phyloP scores from a whole-genome alignment of 2,113 vertebrate genomes.

The Malurus elegans region DNA sequence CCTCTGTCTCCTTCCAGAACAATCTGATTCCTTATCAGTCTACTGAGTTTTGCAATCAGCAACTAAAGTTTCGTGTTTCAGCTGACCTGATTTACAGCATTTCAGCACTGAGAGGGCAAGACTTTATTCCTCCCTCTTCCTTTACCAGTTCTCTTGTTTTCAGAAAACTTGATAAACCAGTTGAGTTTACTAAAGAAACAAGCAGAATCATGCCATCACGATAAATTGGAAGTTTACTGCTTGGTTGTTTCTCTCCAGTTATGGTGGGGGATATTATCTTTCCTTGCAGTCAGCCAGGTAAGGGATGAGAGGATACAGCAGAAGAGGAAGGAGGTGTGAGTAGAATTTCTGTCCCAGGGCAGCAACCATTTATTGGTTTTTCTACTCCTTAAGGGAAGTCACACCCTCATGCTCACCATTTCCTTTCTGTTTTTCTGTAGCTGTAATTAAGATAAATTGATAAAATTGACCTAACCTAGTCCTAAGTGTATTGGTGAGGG shows the following conservation, averaged over 20 bases:
- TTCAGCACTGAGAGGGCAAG: background rate
- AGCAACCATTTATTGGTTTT: background rate
- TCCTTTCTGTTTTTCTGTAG: background rate
- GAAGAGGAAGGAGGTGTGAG: background rate
- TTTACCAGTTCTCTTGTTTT: background rate
- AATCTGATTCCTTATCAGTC: background rate
- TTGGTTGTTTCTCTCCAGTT: background rate
- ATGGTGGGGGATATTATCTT: background rate
- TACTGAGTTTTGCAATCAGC: background rate
- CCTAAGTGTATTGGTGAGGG: background rate
- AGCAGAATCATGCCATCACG: background rate
- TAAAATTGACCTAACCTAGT: rapidly evolving
- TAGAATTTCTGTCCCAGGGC: background rate
- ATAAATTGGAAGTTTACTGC: background rate
- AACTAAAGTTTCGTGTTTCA: background rate
- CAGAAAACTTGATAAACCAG: background rate
- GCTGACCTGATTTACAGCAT: background rate
- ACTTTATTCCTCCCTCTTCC: background rate
- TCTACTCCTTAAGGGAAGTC: background rate
- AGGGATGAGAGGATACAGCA: background rate
- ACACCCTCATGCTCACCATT: background rate
- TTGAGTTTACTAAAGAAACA: background rate
- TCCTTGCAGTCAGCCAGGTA: background rate
- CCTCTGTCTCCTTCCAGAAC: background rate
- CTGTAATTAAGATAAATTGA: background rate